Conservation (phyloP, 1,140 invertebrate genomes). For the Artemia franciscana region DNA sequence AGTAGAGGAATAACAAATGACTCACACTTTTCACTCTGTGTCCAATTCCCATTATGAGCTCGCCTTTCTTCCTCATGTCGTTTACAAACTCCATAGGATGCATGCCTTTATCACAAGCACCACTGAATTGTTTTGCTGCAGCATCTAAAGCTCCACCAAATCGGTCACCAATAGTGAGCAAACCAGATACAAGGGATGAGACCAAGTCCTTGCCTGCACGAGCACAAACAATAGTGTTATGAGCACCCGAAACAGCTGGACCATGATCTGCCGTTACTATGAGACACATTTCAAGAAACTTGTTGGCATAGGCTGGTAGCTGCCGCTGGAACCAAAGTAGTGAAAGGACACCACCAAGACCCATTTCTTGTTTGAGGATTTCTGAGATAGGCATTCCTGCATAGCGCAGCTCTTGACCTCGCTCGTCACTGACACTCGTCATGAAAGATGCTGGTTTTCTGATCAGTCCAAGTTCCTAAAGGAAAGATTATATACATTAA, state of each 20-base stretch:
- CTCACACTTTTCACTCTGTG: slow-evolving; percentile 83
- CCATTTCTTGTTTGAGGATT: slow-evolving; percentile 63
- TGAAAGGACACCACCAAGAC: slow-evolving; percentile 90
- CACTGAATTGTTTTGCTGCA: slow-evolving; percentile 83
- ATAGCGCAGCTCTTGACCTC: slow-evolving; percentile 91
- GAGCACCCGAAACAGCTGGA: slow-evolving; percentile 92
- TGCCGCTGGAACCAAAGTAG: slow-evolving; percentile 95
- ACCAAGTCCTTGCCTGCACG: slow-evolving; percentile 96
- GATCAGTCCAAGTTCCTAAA: slow-evolving; percentile 81
- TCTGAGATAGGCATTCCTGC: slow-evolving; percentile 96
- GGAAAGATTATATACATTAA: slow-evolving; percentile 11
- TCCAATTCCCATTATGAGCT: slow-evolving; percentile 97
- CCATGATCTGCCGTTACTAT: slow-evolving; percentile 99
- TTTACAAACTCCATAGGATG: slow-evolving; percentile 99
- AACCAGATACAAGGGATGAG: slow-evolving; percentile 80
- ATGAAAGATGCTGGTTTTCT: slow-evolving; percentile 98
- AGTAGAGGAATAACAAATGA: too few species aligned
- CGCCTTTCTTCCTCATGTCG: slow-evolving; percentile 81
- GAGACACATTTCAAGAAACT: slow-evolving; percentile 97
- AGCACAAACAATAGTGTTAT: slow-evolving; percentile 98
- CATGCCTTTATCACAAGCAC: slow-evolving; percentile 75
- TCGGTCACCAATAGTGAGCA: slow-evolving; percentile 92
- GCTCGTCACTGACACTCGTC: slow-evolving; percentile 96
- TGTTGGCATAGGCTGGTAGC: slow-evolving; percentile 74
- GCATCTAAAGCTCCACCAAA: slow-evolving; percentile 96